A percentile compares a stretch with the other conserved stretches of the same genome.
Evolutionary conservation across 2,888 invertebrate genomes (phyloP).

Genomic region (Lissonota sp.): DNA sequence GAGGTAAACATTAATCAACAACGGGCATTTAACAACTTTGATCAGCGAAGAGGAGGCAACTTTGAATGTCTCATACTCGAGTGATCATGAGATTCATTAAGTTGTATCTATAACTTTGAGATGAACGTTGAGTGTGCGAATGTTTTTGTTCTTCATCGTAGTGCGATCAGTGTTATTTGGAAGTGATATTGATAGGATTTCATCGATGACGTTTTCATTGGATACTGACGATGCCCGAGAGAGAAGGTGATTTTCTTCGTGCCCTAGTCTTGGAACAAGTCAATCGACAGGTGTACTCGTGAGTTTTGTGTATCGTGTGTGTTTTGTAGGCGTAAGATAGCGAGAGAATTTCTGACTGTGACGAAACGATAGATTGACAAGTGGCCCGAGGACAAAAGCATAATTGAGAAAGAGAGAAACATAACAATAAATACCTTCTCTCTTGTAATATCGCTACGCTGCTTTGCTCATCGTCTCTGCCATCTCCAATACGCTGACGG

Average conservation of each 20-base stretch:
- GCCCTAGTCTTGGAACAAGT: not conserved
- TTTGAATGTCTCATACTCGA: too few relatives aligned
- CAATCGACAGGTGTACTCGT: slow-evolving; percentile 22
- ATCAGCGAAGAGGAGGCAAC: too few relatives aligned
- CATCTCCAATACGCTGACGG: not conserved
- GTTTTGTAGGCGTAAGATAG: not conserved
- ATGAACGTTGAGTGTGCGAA: slow-evolving; percentile 16
- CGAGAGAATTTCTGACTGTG: not conserved
- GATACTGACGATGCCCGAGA: slow-evolving; percentile 20
- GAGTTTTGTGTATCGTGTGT: too few relatives aligned
- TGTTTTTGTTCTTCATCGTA: slow-evolving; percentile 18
- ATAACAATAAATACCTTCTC: not conserved
- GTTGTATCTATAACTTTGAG: too few relatives aligned
- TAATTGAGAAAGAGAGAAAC: not conserved
- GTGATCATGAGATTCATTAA: too few relatives aligned
- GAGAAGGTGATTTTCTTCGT: slow-evolving; percentile 25
- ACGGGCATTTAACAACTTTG: too few relatives aligned
- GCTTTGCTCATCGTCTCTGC: slow-evolving; percentile 2
- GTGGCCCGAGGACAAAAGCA: not conserved
- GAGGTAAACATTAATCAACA: too few relatives aligned
- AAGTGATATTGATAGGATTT: not conserved
- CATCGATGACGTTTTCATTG: not conserved
- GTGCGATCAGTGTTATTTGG: slow-evolving; percentile 47
- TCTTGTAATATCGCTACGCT: not conserved
- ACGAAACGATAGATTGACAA: not conserved